Percentiles rank a stretch among this genome's conserved stretches.
Evolutionary conservation across 2,113 vertebrate genomes (phyloP).

Genomic region (Hystrix cristata): DNA sequence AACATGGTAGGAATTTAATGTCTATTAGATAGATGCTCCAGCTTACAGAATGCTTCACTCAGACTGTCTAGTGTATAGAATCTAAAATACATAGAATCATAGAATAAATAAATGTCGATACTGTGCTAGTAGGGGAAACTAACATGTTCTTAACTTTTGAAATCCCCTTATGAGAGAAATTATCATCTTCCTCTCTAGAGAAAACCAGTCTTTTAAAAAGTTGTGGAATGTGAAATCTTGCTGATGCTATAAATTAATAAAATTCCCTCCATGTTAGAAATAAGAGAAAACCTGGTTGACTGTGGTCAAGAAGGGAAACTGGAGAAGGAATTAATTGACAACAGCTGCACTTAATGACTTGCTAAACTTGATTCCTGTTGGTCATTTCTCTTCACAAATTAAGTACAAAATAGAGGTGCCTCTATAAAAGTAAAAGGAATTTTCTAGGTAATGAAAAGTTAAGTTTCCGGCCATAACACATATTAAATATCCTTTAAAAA

Average conservation of each 20-base stretch:
- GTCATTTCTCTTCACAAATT: neutral
- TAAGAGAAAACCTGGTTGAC: neutral
- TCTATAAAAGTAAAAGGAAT: neutral
- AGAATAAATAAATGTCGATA: conserved; percentile 53
- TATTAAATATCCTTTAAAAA: neutral
- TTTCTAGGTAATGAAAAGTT: neutral
- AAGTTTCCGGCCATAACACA: neutral
- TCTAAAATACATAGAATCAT: conserved; percentile 23
- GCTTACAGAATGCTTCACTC: neutral
- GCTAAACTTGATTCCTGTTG: neutral
- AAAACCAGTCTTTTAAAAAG: conserved; percentile 6
- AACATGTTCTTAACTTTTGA: neutral
- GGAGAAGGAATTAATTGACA: neutral
- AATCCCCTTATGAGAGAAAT: neutral
- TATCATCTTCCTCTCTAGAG: conserved; percentile 33
- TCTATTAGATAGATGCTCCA: conserved; percentile 7
- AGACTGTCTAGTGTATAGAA: neutral
- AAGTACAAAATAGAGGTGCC: neutral
- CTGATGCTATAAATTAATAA: neutral
- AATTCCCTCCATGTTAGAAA: neutral
- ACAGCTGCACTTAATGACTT: neutral
- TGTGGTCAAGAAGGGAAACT: neutral
- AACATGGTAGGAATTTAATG: neutral
- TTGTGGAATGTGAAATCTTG: neutral
- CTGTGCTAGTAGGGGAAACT: neutral